Conservation (phyloP, 2,888 invertebrate genomes). For the Abrostola tripartita region DNA sequence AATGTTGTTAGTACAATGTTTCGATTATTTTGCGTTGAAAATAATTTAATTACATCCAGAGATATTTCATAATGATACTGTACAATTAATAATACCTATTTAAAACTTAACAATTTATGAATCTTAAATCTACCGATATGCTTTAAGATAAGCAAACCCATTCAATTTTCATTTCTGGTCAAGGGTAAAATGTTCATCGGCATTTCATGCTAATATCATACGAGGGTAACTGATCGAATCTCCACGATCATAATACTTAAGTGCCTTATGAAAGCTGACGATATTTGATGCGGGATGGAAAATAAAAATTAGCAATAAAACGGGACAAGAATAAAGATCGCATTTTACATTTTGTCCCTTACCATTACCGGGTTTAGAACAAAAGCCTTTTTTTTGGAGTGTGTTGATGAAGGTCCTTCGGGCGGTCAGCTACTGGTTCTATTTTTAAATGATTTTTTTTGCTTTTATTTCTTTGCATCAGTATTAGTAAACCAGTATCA, state of each 20-base stretch:
- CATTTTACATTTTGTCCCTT: conserved; percentile 19
- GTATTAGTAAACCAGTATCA: no score
- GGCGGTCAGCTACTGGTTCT: no score
- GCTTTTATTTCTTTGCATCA: no score
- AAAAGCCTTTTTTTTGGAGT: neutral
- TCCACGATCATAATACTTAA: conserved; percentile 53
- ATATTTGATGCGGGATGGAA: conserved; percentile 50
- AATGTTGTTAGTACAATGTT: no score
- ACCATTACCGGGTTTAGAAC: neutral
- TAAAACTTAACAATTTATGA: conserved; percentile 16
- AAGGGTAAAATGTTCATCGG: conserved; percentile 53
- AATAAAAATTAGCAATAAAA: conserved; percentile 61
- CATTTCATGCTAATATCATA: conserved; percentile 58
- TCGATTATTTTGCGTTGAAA: no score
- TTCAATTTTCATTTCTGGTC: conserved; percentile 58
- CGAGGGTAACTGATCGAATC: conserved; percentile 56
- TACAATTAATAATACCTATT: neutral
- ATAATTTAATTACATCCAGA: no score
- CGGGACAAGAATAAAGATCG: conserved; percentile 46
- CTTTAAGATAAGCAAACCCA: conserved; percentile 35
- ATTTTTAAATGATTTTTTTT: no score
- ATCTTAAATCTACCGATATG: conserved; percentile 28
- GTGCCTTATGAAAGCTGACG: conserved; percentile 57
- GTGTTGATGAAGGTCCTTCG: neutral
- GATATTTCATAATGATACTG: neutral